A percentile compares a stretch with the other conserved stretches of the same genome.
Conservation (phyloP, 2,888 invertebrate species). For the Clivina fossor region DNA sequence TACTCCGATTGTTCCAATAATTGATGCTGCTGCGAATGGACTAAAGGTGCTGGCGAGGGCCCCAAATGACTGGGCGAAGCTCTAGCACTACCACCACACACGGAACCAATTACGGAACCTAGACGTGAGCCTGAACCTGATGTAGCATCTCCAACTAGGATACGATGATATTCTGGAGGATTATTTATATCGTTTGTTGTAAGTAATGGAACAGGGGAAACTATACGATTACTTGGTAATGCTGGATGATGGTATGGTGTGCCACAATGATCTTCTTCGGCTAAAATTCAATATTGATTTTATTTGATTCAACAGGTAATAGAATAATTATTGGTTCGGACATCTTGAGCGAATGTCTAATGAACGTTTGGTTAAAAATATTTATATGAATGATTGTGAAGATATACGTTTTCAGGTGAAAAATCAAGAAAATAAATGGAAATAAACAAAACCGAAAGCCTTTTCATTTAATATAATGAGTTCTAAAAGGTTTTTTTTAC, state of each 20-base stretch:
- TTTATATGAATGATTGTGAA: no score
- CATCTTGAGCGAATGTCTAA: no score
- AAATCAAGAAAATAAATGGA: background rate
- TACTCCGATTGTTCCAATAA: conserved; percentile 30
- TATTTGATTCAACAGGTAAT: conserved; percentile 12
- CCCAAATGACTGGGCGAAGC: conserved; percentile 52
- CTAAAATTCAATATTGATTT: conserved; percentile 52
- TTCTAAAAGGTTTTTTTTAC: no score
- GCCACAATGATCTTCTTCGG: conserved; percentile 72
- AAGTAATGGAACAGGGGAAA: conserved; percentile 44
- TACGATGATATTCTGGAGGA: conserved; percentile 52
- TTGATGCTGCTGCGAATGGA: conserved; percentile 41
- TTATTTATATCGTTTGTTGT: conserved; percentile 59
- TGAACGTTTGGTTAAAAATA: no score
- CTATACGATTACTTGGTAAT: conserved; percentile 47
- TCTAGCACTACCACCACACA: conserved; percentile 48
- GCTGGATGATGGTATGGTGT: conserved; percentile 45
- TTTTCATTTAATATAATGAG: no score
- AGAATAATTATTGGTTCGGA: background rate
- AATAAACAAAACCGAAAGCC: no score
- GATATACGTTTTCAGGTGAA: no score
- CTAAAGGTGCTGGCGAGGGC: conserved; percentile 50
- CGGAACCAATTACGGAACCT: conserved; percentile 51
- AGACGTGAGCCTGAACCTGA: conserved; percentile 47
- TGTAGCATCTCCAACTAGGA: background rate